These are phyloP conservation scores for Linurgus olivaceus DNA, from an alignment of 2,797 vertebrate genomes.

Conservation along the genomic window DNA sequence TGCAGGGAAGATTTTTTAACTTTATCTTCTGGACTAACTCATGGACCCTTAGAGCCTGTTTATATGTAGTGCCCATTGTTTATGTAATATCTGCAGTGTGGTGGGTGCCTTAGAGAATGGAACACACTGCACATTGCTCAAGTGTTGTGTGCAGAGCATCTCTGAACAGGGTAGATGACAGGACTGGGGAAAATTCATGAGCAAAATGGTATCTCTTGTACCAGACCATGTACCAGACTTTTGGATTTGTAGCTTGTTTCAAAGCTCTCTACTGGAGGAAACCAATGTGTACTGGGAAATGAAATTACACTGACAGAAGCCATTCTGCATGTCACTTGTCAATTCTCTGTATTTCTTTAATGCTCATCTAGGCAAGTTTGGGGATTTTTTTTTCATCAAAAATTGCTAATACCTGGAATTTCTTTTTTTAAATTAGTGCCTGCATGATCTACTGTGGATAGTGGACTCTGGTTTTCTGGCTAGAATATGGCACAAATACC, in stretches of 20 bases:
- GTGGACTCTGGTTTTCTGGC: neutral
- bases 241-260: neutral
- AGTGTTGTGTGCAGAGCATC: neutral
- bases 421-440: neutral
- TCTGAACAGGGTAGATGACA: neutral
- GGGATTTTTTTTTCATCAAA: neutral
- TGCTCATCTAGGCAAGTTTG: neutral
- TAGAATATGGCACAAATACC: neutral
- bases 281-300: neutral
- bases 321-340: neutral
- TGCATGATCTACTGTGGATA: neutral
- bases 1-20: neutral
- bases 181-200: neutral
- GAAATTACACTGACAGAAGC: neutral
- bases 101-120: neutral
- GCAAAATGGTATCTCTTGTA: neutral
- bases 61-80: fast-evolving
- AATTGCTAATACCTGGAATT: neutral
- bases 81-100: neutral
- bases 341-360: neutral
- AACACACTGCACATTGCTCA: neutral
- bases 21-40: neutral
- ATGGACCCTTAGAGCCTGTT: neutral
- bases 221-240: neutral
- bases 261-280: neutral